Evolutionary conservation across 2,113 vertebrate species (phyloP).

Genomic region (Pelmatolapia mariae): DNA sequence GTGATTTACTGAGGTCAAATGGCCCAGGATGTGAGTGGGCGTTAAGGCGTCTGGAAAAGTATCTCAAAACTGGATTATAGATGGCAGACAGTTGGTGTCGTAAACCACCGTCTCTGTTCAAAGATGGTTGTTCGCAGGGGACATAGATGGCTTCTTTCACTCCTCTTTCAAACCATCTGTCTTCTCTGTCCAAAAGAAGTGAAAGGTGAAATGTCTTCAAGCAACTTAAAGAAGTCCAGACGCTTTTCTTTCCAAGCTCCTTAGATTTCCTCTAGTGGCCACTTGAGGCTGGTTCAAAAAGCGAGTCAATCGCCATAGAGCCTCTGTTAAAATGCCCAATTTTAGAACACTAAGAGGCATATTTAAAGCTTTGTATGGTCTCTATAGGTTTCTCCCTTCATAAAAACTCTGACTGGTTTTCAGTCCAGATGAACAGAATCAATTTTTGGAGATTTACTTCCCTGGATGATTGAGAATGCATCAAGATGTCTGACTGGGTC

Average conservation of each 20-base stretch:
- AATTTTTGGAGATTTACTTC: rapidly evolving
- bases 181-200: neutral
- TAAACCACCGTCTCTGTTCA: neutral
- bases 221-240: neutral
- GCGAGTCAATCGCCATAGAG: neutral
- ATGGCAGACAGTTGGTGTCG: neutral
- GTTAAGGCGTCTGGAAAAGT: neutral
- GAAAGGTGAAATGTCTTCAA: neutral
- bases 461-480: neutral
- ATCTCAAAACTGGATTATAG: neutral
- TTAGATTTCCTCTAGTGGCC: neutral
- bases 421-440: neutral
- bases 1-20: neutral
- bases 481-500: neutral
- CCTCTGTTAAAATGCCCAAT: neutral
- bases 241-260: rapidly evolving
- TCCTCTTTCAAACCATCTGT: neutral
- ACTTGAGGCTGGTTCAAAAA: neutral
- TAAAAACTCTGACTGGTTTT: neutral
- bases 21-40: neutral
- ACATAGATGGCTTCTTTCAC: neutral
- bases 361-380: neutral
- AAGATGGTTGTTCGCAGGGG: rapidly evolving
- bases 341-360: rapidly evolving
- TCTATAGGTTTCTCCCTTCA: neutral